A percentile compares a stretch with the other conserved stretches of the same genome.
phyloP scores from a whole-genome alignment of 2,888 invertebrate species.

The Piscicola geometra region DNA sequence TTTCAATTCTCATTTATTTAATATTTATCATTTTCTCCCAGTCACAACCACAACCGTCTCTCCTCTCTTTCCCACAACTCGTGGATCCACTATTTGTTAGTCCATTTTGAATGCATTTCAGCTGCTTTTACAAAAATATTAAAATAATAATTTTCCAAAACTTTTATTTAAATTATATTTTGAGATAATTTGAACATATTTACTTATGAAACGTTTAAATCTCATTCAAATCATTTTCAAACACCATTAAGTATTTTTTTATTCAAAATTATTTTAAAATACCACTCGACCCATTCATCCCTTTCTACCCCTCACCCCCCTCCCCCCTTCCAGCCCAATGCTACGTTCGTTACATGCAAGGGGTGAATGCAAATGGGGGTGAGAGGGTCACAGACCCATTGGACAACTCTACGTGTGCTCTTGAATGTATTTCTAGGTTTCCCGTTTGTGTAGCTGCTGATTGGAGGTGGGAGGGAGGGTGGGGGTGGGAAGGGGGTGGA shows the following conservation, averaged over 20 bases:
- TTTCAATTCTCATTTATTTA: too few relatives aligned
- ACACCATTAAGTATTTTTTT: background rate
- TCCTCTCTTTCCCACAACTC: too few relatives aligned
- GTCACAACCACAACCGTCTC: too few relatives aligned
- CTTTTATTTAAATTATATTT: too few relatives aligned
- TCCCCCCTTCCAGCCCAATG: constrained; percentile 13
- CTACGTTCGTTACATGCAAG: constrained; percentile 14
- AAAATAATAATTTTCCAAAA: too few relatives aligned
- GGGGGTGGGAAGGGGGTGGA: too few relatives aligned
- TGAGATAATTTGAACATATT: background rate
- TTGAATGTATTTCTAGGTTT: constrained; percentile 25
- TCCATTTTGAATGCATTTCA: too few relatives aligned
- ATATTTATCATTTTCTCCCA: too few relatives aligned
- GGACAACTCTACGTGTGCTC: constrained; percentile 15
- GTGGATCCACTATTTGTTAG: too few relatives aligned
- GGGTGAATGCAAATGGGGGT: constrained; percentile 35
- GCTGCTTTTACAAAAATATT: too few relatives aligned
- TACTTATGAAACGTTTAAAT: background rate
- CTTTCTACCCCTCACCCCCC: background rate
- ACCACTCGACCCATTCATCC: background rate
- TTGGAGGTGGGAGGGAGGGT: constrained; percentile 27
- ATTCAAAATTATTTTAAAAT: background rate
- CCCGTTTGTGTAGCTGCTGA: constrained; percentile 37
- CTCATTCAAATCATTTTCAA: background rate
- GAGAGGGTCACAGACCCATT: constrained; percentile 8